These are phyloP conservation scores for Dastarcus helophoroides DNA, from an alignment of 2,888 invertebrate genomes.

Conservation along the genomic window DNA sequence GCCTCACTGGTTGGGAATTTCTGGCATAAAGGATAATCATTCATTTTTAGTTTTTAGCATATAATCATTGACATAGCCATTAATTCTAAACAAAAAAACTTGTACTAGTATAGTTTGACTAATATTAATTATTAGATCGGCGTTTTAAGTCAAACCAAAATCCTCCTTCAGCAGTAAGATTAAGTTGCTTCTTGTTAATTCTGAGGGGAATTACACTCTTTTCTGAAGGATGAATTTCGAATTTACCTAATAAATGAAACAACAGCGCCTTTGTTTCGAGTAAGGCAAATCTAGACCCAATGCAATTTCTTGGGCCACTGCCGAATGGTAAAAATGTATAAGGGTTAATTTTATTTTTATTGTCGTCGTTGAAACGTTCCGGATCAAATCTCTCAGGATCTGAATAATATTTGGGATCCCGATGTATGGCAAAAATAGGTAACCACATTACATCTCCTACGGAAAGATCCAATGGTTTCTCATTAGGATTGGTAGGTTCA, in stretches of 20 bases:
- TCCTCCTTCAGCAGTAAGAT: slow-evolving; percentile 19
- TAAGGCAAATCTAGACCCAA: slow-evolving; percentile 33
- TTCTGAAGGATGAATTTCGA: slow-evolving; percentile 23
- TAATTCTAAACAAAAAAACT: too few species aligned
- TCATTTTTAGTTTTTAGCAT: too few species aligned
- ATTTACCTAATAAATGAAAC: slow-evolving; percentile 21
- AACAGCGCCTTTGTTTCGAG: slow-evolving; percentile 24
- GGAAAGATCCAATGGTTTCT: slow-evolving; percentile 13
- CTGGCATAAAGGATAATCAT: too few species aligned
- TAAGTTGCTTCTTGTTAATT: slow-evolving; percentile 14
- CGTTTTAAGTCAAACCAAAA: slow-evolving; percentile 24
- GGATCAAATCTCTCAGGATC: slow-evolving; percentile 38
- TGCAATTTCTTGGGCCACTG: slow-evolving; percentile 40
- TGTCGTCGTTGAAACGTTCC: slow-evolving; percentile 28
- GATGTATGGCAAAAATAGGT: slow-evolving; percentile 31
- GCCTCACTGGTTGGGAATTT: too few species aligned
- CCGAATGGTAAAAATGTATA: slow-evolving; percentile 43
- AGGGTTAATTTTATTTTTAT: slow-evolving; percentile 26
- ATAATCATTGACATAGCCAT: too few species aligned
- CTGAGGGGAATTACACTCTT: slow-evolving; percentile 24
- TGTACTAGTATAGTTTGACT: too few species aligned
- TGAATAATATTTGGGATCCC: slow-evolving; percentile 32
- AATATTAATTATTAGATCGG: slow-evolving; percentile 4
- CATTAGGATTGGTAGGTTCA: slow-evolving; percentile 11
- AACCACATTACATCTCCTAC: slow-evolving; percentile 26